Conservation (phyloP, 1,140 invertebrate species). For the Colletes latitarsis region DNA sequence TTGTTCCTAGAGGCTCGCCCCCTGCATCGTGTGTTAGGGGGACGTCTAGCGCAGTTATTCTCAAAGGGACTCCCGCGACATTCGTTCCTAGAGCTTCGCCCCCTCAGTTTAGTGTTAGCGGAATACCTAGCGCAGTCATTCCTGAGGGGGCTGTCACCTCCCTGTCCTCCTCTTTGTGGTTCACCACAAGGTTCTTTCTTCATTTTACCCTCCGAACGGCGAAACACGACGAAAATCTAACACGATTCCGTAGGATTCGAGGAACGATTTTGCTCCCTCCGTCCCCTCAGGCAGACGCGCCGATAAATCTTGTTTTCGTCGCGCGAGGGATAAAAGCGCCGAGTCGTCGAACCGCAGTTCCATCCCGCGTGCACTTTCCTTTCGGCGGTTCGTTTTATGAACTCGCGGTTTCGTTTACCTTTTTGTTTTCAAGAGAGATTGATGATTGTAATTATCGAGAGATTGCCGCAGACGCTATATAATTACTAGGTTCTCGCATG, state of each 20-base stretch:
- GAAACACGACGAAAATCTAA: slow-evolving; percentile 31
- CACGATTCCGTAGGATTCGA: slow-evolving; percentile 23
- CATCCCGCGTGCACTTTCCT: too few relatives aligned
- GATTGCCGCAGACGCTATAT: neutral
- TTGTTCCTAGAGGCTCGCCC: too few relatives aligned
- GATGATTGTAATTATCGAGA: slow-evolving; percentile 3
- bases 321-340: slow-evolving; percentile 5
- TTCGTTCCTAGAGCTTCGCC: too few relatives aligned
- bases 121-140: too few relatives aligned
- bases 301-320: slow-evolving; percentile 15
- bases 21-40: too few relatives aligned
- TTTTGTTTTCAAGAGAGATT: neutral
- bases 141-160: too few relatives aligned
- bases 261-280: slow-evolving; percentile 20
- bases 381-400: neutral
- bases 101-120: too few relatives aligned
- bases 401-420: neutral
- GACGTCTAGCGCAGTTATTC: too few relatives aligned
- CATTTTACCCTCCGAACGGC: neutral
- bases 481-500: neutral
- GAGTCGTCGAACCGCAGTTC: neutral
- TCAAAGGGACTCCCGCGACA: too few relatives aligned
- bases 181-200: neutral
- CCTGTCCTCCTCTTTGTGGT: neutral
- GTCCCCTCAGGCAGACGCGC: neutral